Conservation (phyloP, 1,140 invertebrate genomes). For the Drosophila pseudoobscura region DNA sequence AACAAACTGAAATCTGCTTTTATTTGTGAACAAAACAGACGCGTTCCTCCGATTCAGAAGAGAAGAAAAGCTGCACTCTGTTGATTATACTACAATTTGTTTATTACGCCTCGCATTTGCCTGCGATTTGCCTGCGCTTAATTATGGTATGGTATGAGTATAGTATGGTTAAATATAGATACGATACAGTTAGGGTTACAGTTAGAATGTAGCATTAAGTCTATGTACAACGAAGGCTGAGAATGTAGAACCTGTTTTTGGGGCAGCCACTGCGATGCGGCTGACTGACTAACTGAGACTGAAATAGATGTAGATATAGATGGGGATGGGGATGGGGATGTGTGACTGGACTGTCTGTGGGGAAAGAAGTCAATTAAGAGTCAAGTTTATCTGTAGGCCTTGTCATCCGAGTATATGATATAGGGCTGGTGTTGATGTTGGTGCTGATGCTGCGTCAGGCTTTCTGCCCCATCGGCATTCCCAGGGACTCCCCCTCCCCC, state of each 20-base stretch:
- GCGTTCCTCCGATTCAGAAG: not conserved
- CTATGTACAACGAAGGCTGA: conserved; percentile 76
- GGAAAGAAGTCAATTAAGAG: conserved; percentile 29
- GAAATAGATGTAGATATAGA: conserved; percentile 32
- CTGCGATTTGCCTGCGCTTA: conserved; percentile 60
- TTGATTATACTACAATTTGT: conserved; percentile 68
- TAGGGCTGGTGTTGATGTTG: conserved; percentile 76
- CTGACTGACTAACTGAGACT: conserved; percentile 67
- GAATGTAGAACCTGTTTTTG: conserved; percentile 73
- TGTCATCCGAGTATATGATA: conserved; percentile 83
- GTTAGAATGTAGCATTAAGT: conserved; percentile 50
- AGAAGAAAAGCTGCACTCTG: not conserved
- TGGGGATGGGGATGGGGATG: too few relatives aligned
- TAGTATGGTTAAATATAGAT: conserved; percentile 62
- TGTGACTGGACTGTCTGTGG: conserved; percentile 3
- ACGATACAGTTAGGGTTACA: conserved; percentile 63
- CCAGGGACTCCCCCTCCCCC: conserved; percentile 24
- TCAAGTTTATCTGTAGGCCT: conserved; percentile 78
- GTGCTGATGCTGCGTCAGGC: conserved; percentile 57
- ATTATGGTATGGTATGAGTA: conserved; percentile 35
- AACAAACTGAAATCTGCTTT: not conserved
- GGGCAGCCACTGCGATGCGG: conserved; percentile 52
- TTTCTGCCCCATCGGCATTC: conserved; percentile 59
- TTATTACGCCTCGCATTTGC: conserved; percentile 52
- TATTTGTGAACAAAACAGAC: too few relatives aligned